A percentile compares a stretch with the other conserved stretches of the same genome.
These are phyloP conservation scores for Hirundichthys speculiger DNA, from an alignment of 2,113 vertebrate species.

Conservation along the genomic window DNA sequence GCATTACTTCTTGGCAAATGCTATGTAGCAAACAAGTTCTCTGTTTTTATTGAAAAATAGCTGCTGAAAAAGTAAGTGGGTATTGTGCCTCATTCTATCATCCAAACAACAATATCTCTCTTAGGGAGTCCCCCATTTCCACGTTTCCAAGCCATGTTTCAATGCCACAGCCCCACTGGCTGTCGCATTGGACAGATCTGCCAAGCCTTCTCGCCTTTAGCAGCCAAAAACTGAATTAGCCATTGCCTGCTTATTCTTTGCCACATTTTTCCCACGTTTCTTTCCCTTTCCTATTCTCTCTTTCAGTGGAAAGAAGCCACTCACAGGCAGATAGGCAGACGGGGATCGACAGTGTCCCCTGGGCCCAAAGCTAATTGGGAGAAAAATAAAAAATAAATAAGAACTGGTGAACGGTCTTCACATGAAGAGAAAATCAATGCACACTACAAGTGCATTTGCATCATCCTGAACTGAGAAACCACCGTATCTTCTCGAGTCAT, in stretches of 20 bases:
- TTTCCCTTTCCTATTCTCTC: constrained; percentile 40
- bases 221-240: constrained; percentile 69
- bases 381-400: constrained; percentile 72
- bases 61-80: constrained; percentile 57
- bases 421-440: constrained; percentile 79
- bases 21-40: constrained; percentile 36
- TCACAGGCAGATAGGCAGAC: constrained; percentile 78
- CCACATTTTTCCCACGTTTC: constrained; percentile 51
- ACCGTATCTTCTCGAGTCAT: constrained; percentile 60
- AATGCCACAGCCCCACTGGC: constrained; percentile 67
- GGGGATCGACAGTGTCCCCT: constrained; percentile 76
- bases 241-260: constrained; percentile 46
- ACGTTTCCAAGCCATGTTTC: constrained; percentile 64
- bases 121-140: constrained; percentile 63
- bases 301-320: constrained; percentile 69
- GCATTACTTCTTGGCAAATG: constrained; percentile 47
- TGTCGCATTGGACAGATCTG: constrained; percentile 53
- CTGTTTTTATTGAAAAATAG: constrained; percentile 72
- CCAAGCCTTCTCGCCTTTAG: constrained; percentile 62
- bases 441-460: constrained; percentile 65
- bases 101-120: constrained; percentile 73
- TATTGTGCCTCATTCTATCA: constrained; percentile 66
- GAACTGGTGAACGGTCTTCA: constrained; percentile 66
- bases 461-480: constrained; percentile 50
- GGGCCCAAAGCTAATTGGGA: constrained; percentile 79